Conservation (phyloP, 2,888 invertebrate species). For the Papilio demoleus region DNA sequence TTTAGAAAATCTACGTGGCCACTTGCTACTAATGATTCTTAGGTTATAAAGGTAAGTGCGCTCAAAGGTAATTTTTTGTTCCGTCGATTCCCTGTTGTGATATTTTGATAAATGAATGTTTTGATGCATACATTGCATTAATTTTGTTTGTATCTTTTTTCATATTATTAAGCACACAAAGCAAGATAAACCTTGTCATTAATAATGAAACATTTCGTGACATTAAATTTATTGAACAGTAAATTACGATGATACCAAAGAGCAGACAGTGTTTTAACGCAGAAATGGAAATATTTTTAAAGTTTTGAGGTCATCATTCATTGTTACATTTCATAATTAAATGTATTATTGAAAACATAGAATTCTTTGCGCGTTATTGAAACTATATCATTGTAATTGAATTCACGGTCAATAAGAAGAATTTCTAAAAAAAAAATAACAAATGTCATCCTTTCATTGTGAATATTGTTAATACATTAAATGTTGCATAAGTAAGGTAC, state of each 20-base stretch:
- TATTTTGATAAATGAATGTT: too few species aligned
- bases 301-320: constrained; percentile 19
- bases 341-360: constrained; percentile 3
- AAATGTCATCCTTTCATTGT: background rate
- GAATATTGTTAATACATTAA: background rate
- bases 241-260: constrained; percentile 5
- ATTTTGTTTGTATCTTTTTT: too few species aligned
- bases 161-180: too few species aligned
- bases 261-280: constrained; percentile 19
- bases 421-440: background rate
- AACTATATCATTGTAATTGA: background rate
- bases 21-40: too few species aligned
- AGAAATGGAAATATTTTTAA: constrained; percentile 25
- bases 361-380: constrained; percentile 14
- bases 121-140: too few species aligned
- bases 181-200: constrained; percentile 1
- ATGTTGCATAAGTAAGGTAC: too few species aligned
- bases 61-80: too few species aligned
- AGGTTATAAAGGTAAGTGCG: too few species aligned
- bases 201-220: background rate
- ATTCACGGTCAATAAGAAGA: background rate
- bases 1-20: too few species aligned
- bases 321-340: constrained; percentile 27
- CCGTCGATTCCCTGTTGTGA: too few species aligned
- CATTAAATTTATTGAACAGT: constrained; percentile 10